Conservation (phyloP, 2,888 invertebrate species). For the Stenchaetothrips biformis region DNA sequence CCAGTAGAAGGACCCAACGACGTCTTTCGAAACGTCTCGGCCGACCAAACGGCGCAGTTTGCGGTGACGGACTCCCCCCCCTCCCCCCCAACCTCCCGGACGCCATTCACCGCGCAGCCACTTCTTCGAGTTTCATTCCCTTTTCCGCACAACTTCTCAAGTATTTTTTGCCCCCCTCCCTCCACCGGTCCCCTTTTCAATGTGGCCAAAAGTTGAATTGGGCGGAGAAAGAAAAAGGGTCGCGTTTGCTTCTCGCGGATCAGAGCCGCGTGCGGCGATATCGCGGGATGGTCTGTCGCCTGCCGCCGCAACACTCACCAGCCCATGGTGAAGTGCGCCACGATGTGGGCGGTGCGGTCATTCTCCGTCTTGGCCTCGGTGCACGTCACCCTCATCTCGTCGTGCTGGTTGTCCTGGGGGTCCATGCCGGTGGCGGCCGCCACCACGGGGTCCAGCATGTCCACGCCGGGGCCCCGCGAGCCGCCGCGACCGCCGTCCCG, state of each 20-base stretch:
- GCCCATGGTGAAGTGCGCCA: conserved; percentile 68
- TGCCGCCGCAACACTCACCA: conserved; percentile 53
- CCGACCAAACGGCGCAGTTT: too few relatives aligned
- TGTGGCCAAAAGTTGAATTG: too few relatives aligned
- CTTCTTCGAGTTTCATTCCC: too few relatives aligned
- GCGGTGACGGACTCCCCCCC: not conserved
- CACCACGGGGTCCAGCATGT: conserved; percentile 11
- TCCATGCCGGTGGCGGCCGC: not conserved
- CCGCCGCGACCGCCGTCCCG: not conserved
- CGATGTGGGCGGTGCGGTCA: conserved; percentile 54
- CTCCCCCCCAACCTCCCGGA: not conserved
- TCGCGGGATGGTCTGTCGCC: too few relatives aligned
- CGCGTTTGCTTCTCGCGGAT: too few relatives aligned
- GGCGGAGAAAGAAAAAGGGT: too few relatives aligned
- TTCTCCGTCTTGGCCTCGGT: conserved; percentile 57
- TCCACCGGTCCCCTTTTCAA: too few relatives aligned
- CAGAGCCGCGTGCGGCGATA: too few relatives aligned
- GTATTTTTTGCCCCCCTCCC: too few relatives aligned
- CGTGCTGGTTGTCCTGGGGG: conserved; percentile 47
- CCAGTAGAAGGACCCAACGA: not conserved
- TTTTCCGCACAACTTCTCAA: too few relatives aligned
- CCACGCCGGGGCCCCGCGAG: not conserved
- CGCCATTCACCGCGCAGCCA: not conserved
- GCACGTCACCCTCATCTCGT: conserved; percentile 62
- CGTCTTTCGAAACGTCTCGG: too few relatives aligned